Evolutionary conservation across 2,797 vertebrate species (phyloP).

Genomic region (Scolopax rusticola): DNA sequence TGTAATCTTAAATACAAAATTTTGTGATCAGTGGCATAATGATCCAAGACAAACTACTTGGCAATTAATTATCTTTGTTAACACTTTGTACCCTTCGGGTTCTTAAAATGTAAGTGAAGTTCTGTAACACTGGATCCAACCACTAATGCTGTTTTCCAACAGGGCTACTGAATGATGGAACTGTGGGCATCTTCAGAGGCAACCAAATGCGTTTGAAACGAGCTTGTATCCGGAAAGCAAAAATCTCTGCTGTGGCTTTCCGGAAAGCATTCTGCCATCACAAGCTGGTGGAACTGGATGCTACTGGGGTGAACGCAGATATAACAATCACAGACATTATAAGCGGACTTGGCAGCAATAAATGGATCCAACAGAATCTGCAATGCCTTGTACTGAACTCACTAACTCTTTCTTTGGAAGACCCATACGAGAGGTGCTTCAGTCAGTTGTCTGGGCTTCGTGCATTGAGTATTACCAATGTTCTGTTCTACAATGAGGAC

Average conservation of each 20-base stretch:
- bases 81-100: background rate
- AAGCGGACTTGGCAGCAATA: slow-evolving; percentile 92
- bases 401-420: slow-evolving; percentile 94
- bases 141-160: slow-evolving; percentile 40
- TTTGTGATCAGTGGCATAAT: fast-evolving
- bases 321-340: slow-evolving; percentile 97
- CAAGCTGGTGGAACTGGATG: slow-evolving; percentile 94
- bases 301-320: slow-evolving; percentile 94
- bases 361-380: slow-evolving; percentile 93
- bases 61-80: background rate
- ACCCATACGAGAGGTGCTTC: slow-evolving; percentile 90
- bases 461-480: slow-evolving; percentile 92
- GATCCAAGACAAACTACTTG: background rate
- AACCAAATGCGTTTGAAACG: slow-evolving; percentile 92
- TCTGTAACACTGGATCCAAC: background rate
- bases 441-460: slow-evolving; percentile 90
- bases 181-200: slow-evolving; percentile 94
- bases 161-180: slow-evolving; percentile 95
- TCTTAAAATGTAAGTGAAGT: background rate
- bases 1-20: background rate
- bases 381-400: slow-evolving; percentile 95
- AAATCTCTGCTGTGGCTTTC: slow-evolving; percentile 97
- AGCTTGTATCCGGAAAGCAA: slow-evolving; percentile 93
- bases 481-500: slow-evolving; percentile 96
- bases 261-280: slow-evolving; percentile 94